phyloP scores from a whole-genome alignment of 2,888 invertebrate genomes.

The Acronicta psi region DNA sequence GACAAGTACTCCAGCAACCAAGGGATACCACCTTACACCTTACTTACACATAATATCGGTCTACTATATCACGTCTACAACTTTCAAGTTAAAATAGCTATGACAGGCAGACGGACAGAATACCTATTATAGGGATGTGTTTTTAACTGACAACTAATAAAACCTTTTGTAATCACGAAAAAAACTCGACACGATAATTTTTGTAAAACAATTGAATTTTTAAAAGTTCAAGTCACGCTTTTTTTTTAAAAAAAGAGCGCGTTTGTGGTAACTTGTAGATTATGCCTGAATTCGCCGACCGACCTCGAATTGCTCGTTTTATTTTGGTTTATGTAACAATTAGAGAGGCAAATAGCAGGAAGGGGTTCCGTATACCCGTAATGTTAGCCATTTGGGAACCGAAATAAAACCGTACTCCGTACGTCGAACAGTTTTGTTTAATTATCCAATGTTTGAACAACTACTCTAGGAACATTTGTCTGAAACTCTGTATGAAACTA shows the following conservation, averaged over 20 bases:
- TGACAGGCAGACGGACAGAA: too few species aligned
- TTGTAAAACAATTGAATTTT: too few species aligned
- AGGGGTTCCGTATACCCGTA: conserved; percentile 71
- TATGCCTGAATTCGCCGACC: conserved; percentile 54
- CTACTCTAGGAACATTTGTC: conserved; percentile 11
- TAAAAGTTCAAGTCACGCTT: not conserved
- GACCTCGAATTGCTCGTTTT: conserved; percentile 72
- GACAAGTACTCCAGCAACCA: too few species aligned
- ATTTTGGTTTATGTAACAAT: conserved; percentile 83
- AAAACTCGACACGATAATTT: too few species aligned
- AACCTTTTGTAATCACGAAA: too few species aligned
- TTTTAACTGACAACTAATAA: too few species aligned
- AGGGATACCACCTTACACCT: too few species aligned
- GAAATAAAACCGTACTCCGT: conserved; percentile 71
- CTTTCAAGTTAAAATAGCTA: too few species aligned
- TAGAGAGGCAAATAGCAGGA: conserved; percentile 74
- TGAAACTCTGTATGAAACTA: conserved; percentile 1
- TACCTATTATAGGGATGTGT: too few species aligned
- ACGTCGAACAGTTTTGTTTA: conserved; percentile 63
- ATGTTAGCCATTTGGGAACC: conserved; percentile 72
- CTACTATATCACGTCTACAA: too few species aligned
- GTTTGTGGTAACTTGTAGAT: conserved; percentile 15
- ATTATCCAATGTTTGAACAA: conserved; percentile 51
- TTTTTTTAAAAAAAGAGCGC: conserved; percentile 8
- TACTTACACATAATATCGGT: too few species aligned